Percentiles rank a stretch among this genome's conserved stretches.
phyloP scores from a whole-genome alignment of 2,113 vertebrate genomes.

The Pongo pygmaeus region DNA sequence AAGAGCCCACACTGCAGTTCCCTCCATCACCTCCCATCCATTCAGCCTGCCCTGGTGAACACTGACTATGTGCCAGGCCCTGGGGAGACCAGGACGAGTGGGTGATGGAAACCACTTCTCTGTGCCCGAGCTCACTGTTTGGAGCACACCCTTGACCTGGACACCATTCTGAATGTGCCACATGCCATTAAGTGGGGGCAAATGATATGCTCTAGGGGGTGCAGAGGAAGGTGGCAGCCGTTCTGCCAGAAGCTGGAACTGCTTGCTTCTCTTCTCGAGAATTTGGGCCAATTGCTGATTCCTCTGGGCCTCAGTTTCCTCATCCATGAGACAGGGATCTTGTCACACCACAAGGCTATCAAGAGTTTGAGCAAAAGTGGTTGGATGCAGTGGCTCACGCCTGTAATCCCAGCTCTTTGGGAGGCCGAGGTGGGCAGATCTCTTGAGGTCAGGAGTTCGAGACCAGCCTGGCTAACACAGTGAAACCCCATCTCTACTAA shows the following conservation, averaged over 20 bases:
- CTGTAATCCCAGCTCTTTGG: no score
- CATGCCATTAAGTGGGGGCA: neutral
- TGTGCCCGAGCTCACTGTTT: neutral
- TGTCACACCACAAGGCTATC: neutral
- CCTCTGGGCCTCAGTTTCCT: neutral
- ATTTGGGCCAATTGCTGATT: rapidly evolving
- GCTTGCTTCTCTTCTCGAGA: neutral
- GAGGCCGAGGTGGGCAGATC: no score
- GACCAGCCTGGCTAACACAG: no score
- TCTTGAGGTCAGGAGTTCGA: no score
- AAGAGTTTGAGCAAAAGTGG: neutral
- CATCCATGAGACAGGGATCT: neutral
- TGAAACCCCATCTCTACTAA: no score
- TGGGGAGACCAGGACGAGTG: rapidly evolving
- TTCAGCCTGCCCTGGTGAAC: no score
- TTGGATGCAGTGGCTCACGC: no score
- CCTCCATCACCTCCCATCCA: rapidly evolving
- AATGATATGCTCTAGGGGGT: neutral
- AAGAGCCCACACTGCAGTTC: neutral
- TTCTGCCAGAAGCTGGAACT: neutral
- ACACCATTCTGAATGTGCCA: neutral
- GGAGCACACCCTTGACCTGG: rapidly evolving
- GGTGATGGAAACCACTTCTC: neutral
- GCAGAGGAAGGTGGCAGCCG: neutral
- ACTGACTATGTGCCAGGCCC: neutral